phyloP scores from a whole-genome alignment of 2,113 vertebrate genomes.

The Cyanoramphus novaezelandiae region DNA sequence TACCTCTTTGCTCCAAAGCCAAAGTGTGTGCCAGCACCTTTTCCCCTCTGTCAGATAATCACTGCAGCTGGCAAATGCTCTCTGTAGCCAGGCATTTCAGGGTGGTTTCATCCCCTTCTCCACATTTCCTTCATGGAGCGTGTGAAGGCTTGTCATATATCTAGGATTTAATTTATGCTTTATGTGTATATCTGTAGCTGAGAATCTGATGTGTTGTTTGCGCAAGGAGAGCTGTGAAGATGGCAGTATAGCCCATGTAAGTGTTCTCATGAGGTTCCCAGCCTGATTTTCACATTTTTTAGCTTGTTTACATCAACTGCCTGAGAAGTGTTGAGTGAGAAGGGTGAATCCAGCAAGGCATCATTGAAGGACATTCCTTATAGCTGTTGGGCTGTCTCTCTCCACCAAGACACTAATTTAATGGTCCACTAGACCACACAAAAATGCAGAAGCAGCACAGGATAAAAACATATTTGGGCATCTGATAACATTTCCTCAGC shows the following conservation, averaged over 20 bases:
- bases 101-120: not conserved
- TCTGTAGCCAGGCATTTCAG: not conserved
- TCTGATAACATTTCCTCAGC: not conserved
- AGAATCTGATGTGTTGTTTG: not conserved
- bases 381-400: not conserved
- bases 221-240: not conserved
- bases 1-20: not conserved
- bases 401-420: fast-evolving
- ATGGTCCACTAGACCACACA: not conserved
- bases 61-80: not conserved
- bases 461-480: not conserved
- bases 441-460: not conserved
- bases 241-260: not conserved
- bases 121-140: fast-evolving
- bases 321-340: not conserved
- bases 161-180: not conserved
- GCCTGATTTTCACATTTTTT: not conserved
- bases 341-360: not conserved
- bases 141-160: not conserved
- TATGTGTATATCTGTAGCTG: not conserved
- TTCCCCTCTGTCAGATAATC: not conserved
- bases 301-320: not conserved
- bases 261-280: not conserved
- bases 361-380: not conserved
- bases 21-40: not conserved